phyloP scores from a whole-genome alignment of 2,113 vertebrate genomes.

The Lutjanus erythropterus region DNA sequence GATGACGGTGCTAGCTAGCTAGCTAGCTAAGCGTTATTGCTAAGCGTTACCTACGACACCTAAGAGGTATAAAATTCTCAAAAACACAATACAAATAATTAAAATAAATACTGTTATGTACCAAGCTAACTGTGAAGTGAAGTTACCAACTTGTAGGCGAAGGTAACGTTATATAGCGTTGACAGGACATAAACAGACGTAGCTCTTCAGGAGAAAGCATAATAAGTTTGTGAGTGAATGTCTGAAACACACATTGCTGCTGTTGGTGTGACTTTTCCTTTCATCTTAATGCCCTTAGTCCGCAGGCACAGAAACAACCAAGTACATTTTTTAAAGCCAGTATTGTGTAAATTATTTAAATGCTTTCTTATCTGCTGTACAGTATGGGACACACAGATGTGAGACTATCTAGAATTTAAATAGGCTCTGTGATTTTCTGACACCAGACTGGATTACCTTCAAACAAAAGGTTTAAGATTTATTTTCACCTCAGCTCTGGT shows the following conservation, averaged over 20 bases:
- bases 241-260: constrained; percentile 1
- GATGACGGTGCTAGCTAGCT: too few species aligned
- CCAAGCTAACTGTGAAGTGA: too few species aligned
- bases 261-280: constrained; percentile 11
- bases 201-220: too few species aligned
- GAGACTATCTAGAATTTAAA: background rate
- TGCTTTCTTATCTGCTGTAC: background rate
- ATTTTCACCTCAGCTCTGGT: constrained; percentile 40
- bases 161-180: too few species aligned
- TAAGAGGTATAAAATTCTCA: too few species aligned
- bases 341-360: background rate
- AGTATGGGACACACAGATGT: background rate
- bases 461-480: constrained; percentile 55
- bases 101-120: too few species aligned
- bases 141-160: too few species aligned
- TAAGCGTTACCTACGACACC: too few species aligned
- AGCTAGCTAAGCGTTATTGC: too few species aligned
- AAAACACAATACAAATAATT: too few species aligned
- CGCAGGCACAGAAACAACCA: background rate
- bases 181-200: too few species aligned
- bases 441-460: constrained; percentile 51
- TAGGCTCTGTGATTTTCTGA: constrained; percentile 25
- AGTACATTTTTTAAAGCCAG: background rate
- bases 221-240: background rate
- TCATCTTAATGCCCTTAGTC: constrained; percentile 3